Percentiles rank a stretch among this genome's conserved stretches.
phyloP scores from a whole-genome alignment of 2,888 invertebrate genomes.

The Stramonita haemastoma region DNA sequence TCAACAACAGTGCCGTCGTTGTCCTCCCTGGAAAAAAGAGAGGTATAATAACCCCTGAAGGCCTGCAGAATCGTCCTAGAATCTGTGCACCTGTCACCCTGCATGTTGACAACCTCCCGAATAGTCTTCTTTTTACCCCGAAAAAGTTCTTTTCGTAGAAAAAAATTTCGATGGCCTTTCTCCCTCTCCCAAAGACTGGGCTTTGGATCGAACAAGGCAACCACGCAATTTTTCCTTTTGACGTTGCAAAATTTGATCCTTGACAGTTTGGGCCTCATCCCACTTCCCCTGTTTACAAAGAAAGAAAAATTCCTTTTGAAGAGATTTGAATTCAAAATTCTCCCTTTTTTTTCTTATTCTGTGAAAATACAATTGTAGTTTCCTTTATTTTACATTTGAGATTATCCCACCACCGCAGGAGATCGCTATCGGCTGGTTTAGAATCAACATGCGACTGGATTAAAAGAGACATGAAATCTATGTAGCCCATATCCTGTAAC shows the following conservation, averaged over 20 bases:
- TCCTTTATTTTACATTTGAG: neutral
- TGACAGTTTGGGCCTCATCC: neutral
- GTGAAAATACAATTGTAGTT: neutral
- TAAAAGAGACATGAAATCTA: neutral
- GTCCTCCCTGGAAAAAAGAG: neutral
- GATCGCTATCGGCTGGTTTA: neutral
- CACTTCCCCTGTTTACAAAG: neutral
- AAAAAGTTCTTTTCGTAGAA: constrained; percentile 35
- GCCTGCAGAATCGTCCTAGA: neutral
- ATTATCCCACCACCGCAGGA: neutral
- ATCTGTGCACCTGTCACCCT: neutral
- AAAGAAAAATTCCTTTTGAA: neutral
- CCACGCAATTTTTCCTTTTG: constrained; percentile 10
- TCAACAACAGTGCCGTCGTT: neutral
- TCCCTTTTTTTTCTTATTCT: neutral
- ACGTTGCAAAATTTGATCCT: neutral
- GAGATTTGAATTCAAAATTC: neutral
- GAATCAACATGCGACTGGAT: neutral
- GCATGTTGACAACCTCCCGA: neutral
- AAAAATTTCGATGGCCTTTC: constrained; percentile 40
- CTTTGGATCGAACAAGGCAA: constrained; percentile 29
- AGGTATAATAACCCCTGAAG: neutral
- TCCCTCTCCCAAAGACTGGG: constrained; percentile 16
- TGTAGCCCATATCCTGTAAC: neutral
- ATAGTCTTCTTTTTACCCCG: constrained; percentile 35